A percentile compares a stretch with the other conserved stretches of the same genome.
These are phyloP conservation scores for Sphenodon punctatus DNA, from an alignment of 2,797 vertebrate species.

Conservation along the genomic window DNA sequence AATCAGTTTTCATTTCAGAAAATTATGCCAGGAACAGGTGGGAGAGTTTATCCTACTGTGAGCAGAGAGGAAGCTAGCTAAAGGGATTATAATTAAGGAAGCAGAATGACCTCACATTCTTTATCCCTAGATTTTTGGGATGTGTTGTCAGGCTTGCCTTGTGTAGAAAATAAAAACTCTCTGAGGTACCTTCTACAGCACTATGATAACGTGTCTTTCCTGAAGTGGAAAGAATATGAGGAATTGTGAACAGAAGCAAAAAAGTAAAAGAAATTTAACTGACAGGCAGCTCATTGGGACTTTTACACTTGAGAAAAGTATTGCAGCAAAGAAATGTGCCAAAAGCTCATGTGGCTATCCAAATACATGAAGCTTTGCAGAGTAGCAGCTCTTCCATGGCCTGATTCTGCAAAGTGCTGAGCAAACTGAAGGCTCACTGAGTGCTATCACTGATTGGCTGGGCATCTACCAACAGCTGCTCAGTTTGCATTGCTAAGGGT, in stretches of 20 bases:
- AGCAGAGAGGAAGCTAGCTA: neutral
- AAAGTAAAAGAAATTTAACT: neutral
- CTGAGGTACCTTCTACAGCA: neutral
- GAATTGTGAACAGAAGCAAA: neutral
- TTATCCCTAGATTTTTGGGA: neutral
- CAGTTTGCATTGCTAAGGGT: accelerated
- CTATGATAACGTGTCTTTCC: neutral
- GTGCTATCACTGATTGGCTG: neutral
- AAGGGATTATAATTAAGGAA: neutral
- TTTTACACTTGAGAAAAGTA: neutral
- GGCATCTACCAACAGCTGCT: neutral
- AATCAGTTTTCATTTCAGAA: neutral
- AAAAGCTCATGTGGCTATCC: neutral
- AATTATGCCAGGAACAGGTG: neutral
- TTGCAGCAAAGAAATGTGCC: neutral
- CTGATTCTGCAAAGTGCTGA: neutral
- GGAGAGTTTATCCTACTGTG: neutral
- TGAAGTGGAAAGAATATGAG: neutral
- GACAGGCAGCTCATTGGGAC: neutral
- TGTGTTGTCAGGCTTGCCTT: neutral
- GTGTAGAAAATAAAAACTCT: neutral
- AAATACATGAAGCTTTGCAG: neutral
- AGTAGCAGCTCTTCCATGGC: neutral
- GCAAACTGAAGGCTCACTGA: neutral
- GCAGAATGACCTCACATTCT: neutral